These are phyloP conservation scores for Pristionchus entomophagus DNA, from an alignment of 2,888 invertebrate genomes.

Conservation along the genomic window DNA sequence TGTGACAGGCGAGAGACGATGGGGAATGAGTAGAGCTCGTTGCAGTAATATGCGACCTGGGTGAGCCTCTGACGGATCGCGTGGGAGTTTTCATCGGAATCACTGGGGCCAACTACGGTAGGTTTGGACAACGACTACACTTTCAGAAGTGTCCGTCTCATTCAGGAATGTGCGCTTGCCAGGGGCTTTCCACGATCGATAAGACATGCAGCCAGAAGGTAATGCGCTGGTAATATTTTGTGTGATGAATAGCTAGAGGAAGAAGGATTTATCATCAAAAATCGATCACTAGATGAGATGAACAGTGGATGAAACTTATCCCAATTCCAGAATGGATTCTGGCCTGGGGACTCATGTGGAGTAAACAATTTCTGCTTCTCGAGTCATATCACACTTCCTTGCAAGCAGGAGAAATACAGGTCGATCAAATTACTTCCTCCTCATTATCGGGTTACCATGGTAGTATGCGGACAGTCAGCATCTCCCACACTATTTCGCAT, in stretches of 20 bases:
- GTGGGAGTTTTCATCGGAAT: constrained; percentile 63
- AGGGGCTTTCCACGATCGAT: constrained; percentile 51
- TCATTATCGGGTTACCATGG: too few species aligned
- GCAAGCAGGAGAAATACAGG: constrained; percentile 53
- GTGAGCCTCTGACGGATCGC: constrained; percentile 55
- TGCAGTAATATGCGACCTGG: constrained; percentile 56
- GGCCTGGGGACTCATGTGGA: constrained; percentile 56
- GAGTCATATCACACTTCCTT: constrained; percentile 51
- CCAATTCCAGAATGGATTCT: constrained; percentile 60
- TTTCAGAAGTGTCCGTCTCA: not conserved
- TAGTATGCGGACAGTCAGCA: not conserved
- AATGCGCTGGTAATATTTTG: not conserved
- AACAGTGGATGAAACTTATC: not conserved
- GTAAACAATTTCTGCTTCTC: constrained; percentile 51
- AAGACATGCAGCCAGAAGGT: constrained; percentile 24
- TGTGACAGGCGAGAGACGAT: too few species aligned
- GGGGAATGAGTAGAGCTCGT: not conserved
- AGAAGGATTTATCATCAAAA: too few species aligned
- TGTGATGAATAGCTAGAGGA: too few species aligned
- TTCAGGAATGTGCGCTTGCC: constrained; percentile 61
- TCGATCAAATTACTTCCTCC: too few species aligned
- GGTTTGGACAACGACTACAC: too few species aligned
- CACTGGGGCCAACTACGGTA: constrained; percentile 64
- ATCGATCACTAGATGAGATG: too few species aligned
- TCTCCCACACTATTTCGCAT: not conserved